Evolutionary conservation across 2,797 vertebrate species (phyloP).

Genomic region (Argya squamiceps): DNA sequence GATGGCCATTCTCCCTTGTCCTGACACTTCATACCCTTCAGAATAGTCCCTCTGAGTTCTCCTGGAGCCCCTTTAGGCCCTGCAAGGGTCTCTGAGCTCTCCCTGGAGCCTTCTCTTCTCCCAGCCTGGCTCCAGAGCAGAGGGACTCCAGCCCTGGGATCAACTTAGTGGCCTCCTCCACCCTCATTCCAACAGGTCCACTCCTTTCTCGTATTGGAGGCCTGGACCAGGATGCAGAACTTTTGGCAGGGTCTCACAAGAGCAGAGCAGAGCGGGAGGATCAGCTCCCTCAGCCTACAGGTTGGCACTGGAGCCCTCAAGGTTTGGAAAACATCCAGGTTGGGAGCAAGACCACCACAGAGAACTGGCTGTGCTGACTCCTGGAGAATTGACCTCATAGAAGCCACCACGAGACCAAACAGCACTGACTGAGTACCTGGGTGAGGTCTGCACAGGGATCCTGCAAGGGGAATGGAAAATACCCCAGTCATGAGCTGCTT

Average conservation of each 20-base stretch:
- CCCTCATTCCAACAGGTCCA: neutral
- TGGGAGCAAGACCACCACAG: neutral
- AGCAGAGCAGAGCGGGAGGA: neutral
- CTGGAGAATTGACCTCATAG: neutral
- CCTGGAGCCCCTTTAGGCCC: neutral
- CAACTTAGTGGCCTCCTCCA: neutral
- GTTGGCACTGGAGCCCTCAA: neutral
- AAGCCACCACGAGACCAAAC: neutral
- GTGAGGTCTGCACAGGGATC: neutral
- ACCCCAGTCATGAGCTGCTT: neutral
- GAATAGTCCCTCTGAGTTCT: neutral
- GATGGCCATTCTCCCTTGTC: neutral
- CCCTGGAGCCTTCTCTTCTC: neutral
- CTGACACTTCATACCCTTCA: neutral
- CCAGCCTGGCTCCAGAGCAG: neutral
- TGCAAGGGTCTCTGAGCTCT: neutral
- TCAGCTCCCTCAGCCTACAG: neutral
- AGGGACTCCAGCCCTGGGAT: neutral
- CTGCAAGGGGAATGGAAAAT: neutral
- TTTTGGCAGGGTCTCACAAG: neutral
- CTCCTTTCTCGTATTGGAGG: neutral
- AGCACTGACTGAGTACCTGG: rapidly evolving
- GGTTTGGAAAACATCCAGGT: neutral
- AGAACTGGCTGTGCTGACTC: rapidly evolving
- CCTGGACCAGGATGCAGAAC: neutral